Conservation (phyloP, 2,113 vertebrate species). For the Oncorhynchus keta region DNA sequence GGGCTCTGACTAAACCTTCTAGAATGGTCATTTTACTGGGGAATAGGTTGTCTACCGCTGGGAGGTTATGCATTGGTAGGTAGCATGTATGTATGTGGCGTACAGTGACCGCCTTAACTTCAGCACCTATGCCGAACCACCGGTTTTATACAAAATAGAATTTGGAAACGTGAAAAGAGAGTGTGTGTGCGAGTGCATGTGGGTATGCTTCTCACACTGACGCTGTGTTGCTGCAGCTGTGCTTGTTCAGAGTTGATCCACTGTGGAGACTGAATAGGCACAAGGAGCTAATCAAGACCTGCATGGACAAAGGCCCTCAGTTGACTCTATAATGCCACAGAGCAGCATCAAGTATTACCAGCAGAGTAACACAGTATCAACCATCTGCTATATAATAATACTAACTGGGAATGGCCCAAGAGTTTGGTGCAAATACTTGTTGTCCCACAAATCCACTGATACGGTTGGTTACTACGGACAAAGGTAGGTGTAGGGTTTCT, state of each 20-base stretch:
- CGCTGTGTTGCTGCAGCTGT: constrained; percentile 7
- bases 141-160: not conserved
- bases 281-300: not conserved
- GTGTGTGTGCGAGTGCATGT: not conserved
- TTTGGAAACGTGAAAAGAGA: not conserved
- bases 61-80: no score
- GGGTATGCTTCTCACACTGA: not conserved
- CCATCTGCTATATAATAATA: constrained; percentile 4
- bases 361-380: not conserved
- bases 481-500: constrained; percentile 10
- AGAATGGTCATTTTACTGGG: not conserved
- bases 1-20: not conserved
- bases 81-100: no score
- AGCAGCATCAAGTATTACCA: constrained; percentile 1
- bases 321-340: constrained; percentile 12
- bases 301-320: constrained; percentile 5
- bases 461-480: constrained; percentile 7
- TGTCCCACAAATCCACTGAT: constrained; percentile 2
- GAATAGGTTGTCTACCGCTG: not conserved
- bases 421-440: not conserved
- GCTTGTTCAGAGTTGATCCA: constrained; percentile 11
- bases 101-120: not conserved
- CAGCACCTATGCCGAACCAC: not conserved
- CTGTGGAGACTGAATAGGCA: not conserved
- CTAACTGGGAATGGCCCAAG: not conserved